Percentiles rank a stretch among this genome's conserved stretches.
These are phyloP conservation scores for Steinernema hermaphroditum DNA, from an alignment of 2,888 invertebrate genomes.

Conservation along the genomic window DNA sequence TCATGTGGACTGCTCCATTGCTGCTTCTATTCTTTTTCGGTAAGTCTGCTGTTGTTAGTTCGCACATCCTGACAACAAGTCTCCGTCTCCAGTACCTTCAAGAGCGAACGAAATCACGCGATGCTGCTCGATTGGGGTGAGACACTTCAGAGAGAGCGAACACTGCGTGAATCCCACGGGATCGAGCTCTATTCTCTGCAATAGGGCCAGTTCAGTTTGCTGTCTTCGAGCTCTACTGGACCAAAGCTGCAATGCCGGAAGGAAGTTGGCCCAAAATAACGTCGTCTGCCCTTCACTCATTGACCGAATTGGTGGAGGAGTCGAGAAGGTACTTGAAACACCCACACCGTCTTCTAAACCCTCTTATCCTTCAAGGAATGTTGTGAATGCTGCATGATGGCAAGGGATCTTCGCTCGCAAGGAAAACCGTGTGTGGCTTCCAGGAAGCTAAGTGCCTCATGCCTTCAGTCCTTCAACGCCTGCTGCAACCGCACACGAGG, in stretches of 20 bases:
- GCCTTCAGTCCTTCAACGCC: slow-evolving; percentile 62
- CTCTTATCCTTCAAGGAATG: slow-evolving; percentile 58
- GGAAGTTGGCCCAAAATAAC: slow-evolving; percentile 35
- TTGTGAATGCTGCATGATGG: slow-evolving; percentile 66
- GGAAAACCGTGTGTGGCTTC: slow-evolving; percentile 61
- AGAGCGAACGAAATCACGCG: slow-evolving; percentile 51
- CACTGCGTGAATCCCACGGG: slow-evolving; percentile 55
- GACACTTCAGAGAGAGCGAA: slow-evolving; percentile 57
- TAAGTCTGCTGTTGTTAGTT: neutral
- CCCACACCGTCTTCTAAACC: too few relatives aligned
- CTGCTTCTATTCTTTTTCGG: neutral
- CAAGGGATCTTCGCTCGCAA: slow-evolving; percentile 56
- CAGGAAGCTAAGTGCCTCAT: slow-evolving; percentile 55
- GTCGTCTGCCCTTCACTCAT: slow-evolving; percentile 40
- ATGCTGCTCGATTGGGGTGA: slow-evolving; percentile 63
- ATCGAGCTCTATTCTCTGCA: slow-evolving; percentile 51
- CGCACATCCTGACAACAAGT: neutral
- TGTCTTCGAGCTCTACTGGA: slow-evolving; percentile 64
- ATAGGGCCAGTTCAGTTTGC: slow-evolving; percentile 61
- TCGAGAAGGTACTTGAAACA: slow-evolving; percentile 51
- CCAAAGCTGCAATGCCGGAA: slow-evolving; percentile 50
- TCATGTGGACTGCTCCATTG: slow-evolving; percentile 1
- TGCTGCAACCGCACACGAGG: slow-evolving; percentile 51
- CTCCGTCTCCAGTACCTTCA: slow-evolving; percentile 3
- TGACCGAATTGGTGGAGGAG: slow-evolving; percentile 60